Conservation (phyloP, 1,140 invertebrate species). For the Frieseomelitta varia region DNA sequence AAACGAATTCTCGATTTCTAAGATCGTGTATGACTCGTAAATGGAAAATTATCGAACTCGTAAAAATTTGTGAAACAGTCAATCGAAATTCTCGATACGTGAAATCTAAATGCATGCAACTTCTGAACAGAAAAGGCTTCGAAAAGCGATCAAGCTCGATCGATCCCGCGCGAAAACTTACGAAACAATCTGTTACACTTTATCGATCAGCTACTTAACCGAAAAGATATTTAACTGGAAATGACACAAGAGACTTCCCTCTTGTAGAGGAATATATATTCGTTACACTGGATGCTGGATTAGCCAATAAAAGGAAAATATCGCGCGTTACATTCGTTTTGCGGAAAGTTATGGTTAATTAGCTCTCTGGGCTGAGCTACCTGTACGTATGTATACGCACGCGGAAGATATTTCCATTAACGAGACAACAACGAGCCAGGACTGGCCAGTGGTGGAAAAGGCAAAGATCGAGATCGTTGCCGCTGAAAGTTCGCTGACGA, state of each 20-base stretch:
- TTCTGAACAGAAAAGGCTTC: too few relatives aligned
- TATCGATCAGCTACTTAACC: fast-evolving
- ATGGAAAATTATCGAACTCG: too few relatives aligned
- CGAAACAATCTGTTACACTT: neutral
- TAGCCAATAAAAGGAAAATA: conserved; percentile 26
- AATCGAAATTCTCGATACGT: too few relatives aligned
- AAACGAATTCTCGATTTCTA: too few relatives aligned
- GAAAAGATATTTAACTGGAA: neutral
- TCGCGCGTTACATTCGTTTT: conserved; percentile 58
- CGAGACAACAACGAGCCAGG: conserved; percentile 13
- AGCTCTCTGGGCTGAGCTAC: conserved; percentile 38
- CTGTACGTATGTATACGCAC: conserved; percentile 17
- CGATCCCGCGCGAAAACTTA: neutral
- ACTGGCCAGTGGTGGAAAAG: neutral
- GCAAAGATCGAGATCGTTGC: too few relatives aligned
- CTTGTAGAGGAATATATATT: neutral
- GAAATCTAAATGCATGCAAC: too few relatives aligned
- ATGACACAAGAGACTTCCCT: neutral
- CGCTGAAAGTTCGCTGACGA: neutral
- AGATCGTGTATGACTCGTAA: too few relatives aligned
- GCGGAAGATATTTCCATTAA: conserved; percentile 60
- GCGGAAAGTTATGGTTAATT: conserved; percentile 66
- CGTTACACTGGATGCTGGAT: conserved; percentile 2
- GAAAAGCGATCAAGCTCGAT: too few relatives aligned
- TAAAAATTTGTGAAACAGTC: too few relatives aligned